Evolutionary conservation across 2,888 invertebrate species (phyloP).

Genomic region (Drosophila recens): DNA sequence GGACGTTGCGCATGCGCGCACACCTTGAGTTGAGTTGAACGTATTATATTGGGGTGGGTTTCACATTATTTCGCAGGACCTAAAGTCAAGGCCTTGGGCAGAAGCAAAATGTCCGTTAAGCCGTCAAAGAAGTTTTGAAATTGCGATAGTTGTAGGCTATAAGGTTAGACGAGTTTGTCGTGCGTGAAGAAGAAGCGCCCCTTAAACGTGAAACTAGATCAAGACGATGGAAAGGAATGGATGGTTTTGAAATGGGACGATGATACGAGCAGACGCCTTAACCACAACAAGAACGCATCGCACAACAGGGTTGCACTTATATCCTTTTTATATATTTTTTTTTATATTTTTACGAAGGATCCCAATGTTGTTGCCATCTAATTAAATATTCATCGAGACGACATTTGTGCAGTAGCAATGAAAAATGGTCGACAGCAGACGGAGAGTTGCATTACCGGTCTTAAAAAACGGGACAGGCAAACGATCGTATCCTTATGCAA

Average conservation of each 20-base stretch:
- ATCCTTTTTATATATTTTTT: constrained; percentile 36
- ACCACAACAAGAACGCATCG: constrained; percentile 62
- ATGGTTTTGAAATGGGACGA: constrained; percentile 15
- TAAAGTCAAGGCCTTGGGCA: constrained; percentile 63
- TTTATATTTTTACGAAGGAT: constrained; percentile 43
- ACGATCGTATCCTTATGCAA: constrained; percentile 52
- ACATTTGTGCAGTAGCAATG: constrained; percentile 71
- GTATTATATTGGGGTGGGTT: constrained; percentile 63
- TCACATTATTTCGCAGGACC: constrained; percentile 32
- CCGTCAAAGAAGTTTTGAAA: constrained; percentile 53
- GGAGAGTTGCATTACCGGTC: constrained; percentile 57
- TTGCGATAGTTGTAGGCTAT: constrained; percentile 47
- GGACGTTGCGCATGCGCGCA: constrained; percentile 73
- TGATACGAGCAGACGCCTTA: constrained; percentile 34
- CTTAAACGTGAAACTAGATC: constrained; percentile 67
- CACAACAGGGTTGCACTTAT: constrained; percentile 64
- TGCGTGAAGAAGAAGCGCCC: constrained; percentile 46
- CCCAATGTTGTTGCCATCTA: constrained; percentile 61
- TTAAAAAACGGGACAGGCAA: constrained; percentile 16
- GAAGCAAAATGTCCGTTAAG: constrained; percentile 65
- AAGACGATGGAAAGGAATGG: constrained; percentile 38
- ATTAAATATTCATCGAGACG: constrained; percentile 84
- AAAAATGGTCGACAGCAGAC: constrained; percentile 52
- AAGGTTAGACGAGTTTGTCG: constrained; percentile 40
- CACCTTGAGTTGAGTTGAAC: constrained; percentile 68